Evolutionary conservation across 2,888 invertebrate species (phyloP).

Genomic region (Ichneumon xanthorius): DNA sequence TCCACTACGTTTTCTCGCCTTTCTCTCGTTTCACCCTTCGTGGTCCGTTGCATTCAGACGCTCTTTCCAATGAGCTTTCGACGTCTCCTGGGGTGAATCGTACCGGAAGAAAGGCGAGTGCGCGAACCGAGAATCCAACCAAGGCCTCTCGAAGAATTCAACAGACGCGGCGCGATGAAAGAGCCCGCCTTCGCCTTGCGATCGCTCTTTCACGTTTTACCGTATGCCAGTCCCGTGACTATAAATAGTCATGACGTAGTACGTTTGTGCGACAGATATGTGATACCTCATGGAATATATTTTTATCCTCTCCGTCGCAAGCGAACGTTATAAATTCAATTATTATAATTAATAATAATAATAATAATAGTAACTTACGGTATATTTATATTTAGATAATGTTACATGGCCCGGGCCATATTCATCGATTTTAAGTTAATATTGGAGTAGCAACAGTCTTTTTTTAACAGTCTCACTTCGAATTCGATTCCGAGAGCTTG

Average conservation of each 20-base stretch:
- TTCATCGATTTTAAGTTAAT: not conserved
- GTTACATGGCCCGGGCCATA: not conserved
- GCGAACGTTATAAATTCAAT: not conserved
- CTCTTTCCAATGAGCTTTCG: conserved; percentile 22
- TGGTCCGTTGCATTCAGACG: conserved; percentile 35
- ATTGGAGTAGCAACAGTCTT: not conserved
- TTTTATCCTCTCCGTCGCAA: not conserved
- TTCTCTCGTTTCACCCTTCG: conserved; percentile 36
- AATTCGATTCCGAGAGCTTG: conserved; percentile 2
- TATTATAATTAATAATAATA: not conserved
- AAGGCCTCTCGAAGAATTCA: conserved; percentile 15
- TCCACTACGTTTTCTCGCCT: conserved; percentile 30
- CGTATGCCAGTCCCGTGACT: not conserved
- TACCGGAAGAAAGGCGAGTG: conserved; percentile 36
- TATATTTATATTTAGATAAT: not conserved
- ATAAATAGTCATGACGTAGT: not conserved
- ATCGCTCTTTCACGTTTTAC: not conserved
- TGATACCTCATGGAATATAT: not conserved
- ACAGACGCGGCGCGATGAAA: not conserved
- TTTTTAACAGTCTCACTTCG: not conserved
- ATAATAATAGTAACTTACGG: not conserved
- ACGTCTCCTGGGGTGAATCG: conserved; percentile 23
- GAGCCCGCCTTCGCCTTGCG: not conserved
- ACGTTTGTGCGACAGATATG: not conserved
- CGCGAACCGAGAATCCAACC: conserved; percentile 7